Percentiles rank a stretch among this genome's conserved stretches.
phyloP scores from a whole-genome alignment of 1,140 invertebrate genomes.

The Zelostemma sp. region DNA sequence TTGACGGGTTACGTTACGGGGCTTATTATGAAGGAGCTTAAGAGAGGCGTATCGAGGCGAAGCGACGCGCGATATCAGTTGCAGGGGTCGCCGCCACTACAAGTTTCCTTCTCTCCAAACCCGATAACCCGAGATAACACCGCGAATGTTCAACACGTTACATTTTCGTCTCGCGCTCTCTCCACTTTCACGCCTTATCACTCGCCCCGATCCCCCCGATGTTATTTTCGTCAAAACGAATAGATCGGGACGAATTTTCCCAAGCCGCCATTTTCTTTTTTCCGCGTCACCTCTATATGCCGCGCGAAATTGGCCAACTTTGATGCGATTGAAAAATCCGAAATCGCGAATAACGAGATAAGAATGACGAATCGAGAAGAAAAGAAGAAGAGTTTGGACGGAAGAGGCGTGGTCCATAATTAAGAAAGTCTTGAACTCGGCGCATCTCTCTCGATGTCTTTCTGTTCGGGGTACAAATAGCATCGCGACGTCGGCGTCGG shows the following conservation, averaged over 20 bases:
- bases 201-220: background rate
- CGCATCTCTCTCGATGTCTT: slow-evolving; percentile 16
- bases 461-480: slow-evolving; percentile 55
- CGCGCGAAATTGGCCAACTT: too few relatives aligned
- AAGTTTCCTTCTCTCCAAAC: slow-evolving; percentile 40
- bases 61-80: slow-evolving; percentile 59
- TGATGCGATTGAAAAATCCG: too few relatives aligned
- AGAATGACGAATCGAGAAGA: too few relatives aligned
- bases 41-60: slow-evolving; percentile 63
- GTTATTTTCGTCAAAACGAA: too few relatives aligned
- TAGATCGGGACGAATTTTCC: too few relatives aligned
- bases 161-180: slow-evolving; percentile 15
- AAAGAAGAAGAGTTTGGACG: slow-evolving; percentile 12
- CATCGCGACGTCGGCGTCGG: slow-evolving; percentile 30
- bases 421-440: slow-evolving; percentile 36
- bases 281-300: too few relatives aligned
- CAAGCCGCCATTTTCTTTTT: too few relatives aligned
- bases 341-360: too few relatives aligned
- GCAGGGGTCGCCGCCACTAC: slow-evolving; percentile 59
- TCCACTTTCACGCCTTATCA: background rate
- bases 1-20: background rate
- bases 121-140: slow-evolving; percentile 47
- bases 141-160: slow-evolving; percentile 33
- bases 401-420: slow-evolving; percentile 46
- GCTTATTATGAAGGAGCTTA: slow-evolving; percentile 38